Evolutionary conservation across 2,888 invertebrate species (phyloP).

Genomic region (Tanypteryx hageni): DNA sequence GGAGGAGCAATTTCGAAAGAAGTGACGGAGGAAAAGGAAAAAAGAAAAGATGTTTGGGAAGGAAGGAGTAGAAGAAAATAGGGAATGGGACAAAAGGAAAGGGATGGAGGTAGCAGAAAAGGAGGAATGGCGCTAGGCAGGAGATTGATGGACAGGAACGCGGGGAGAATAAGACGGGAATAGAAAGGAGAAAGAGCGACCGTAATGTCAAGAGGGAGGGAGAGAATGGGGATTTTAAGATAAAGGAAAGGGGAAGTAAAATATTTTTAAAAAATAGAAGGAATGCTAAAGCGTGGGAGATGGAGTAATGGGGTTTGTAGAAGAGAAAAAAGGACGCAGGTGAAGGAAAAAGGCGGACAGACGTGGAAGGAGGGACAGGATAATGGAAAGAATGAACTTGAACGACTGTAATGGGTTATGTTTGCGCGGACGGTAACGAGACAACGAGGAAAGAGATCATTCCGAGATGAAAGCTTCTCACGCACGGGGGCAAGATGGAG

Average conservation of each 20-base stretch:
- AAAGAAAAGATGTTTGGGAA: not conserved
- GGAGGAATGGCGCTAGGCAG: not conserved
- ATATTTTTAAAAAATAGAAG: not conserved
- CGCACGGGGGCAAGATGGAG: not conserved
- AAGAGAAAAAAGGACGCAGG: not conserved
- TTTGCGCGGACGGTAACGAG: not conserved
- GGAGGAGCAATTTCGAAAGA: not conserved
- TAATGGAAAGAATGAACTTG: not conserved
- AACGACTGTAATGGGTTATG: not conserved
- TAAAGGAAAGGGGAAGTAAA: not conserved
- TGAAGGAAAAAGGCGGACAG: not conserved
- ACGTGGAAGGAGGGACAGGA: not conserved
- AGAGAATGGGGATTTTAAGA: not conserved
- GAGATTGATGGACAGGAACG: not conserved
- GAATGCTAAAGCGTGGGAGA: not conserved
- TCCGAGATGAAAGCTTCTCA: constrained; percentile 11
- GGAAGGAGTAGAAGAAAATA: not conserved
- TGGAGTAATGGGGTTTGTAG: not conserved
- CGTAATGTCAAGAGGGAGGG: too few relatives aligned
- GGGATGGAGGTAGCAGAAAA: not conserved
- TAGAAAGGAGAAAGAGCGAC: not conserved
- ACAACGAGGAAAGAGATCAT: not conserved
- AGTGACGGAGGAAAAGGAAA: not conserved
- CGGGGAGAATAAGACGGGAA: not conserved
- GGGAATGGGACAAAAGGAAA: not conserved